Conservation (phyloP, 2,888 invertebrate species). For the Apotomis turbidana region DNA sequence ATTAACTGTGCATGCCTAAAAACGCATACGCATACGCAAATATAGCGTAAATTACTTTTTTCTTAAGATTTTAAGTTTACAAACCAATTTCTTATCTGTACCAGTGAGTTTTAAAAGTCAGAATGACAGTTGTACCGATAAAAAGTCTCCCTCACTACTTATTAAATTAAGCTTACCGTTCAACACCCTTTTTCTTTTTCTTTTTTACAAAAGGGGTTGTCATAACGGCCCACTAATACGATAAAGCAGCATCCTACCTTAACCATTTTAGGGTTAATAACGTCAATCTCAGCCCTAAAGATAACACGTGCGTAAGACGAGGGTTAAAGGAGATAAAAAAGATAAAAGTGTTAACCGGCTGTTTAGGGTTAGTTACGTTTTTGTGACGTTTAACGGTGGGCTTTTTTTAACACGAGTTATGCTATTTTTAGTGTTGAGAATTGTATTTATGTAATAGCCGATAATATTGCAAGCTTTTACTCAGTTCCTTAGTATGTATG, state of each 20-base stretch:
- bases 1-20: no score
- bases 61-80: no score
- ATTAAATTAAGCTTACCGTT: constrained; percentile 38
- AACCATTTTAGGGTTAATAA: constrained; percentile 70
- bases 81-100: no score
- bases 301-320: constrained; percentile 71
- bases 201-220: constrained; percentile 29
- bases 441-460: not conserved
- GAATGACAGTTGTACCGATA: constrained; percentile 13
- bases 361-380: constrained; percentile 37
- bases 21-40: no score
- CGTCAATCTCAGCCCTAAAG: constrained; percentile 61
- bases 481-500: not conserved
- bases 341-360: constrained; percentile 44
- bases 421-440: not conserved
- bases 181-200: constrained; percentile 30
- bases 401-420: constrained; percentile 1
- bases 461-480: not conserved
- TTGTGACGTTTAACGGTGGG: constrained; percentile 18
- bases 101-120: not conserved
- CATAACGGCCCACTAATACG: constrained; percentile 44
- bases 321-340: constrained; percentile 60
- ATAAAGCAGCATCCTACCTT: constrained; percentile 66
- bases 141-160: constrained; percentile 29
- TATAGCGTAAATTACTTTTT: no score